A percentile compares a stretch with the other conserved stretches of the same genome.
Conservation (phyloP, 2,113 vertebrate genomes). For the Phoenicopterus ruber region DNA sequence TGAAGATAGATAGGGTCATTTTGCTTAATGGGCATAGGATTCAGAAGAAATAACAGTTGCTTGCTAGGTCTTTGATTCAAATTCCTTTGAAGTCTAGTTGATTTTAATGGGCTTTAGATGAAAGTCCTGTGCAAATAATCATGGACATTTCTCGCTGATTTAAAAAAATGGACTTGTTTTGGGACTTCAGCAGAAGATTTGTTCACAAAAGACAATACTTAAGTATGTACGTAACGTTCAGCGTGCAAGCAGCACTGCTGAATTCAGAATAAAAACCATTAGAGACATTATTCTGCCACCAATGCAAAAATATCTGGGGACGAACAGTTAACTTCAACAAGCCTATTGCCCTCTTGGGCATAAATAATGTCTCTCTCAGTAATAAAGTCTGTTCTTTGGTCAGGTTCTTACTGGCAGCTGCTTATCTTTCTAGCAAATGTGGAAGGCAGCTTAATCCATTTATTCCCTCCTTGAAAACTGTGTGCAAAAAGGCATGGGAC, state of each 20-base stretch:
- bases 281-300: neutral
- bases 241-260: neutral
- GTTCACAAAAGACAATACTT: neutral
- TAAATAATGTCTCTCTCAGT: neutral
- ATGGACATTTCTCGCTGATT: neutral
- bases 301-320: neutral
- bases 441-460: constrained; percentile 18
- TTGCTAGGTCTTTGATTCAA: constrained; percentile 7
- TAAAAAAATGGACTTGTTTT: neutral
- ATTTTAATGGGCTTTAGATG: constrained; percentile 2
- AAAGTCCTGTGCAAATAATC: neutral
- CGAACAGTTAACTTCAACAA: neutral
- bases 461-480: constrained; percentile 11
- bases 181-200: neutral
- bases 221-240: neutral
- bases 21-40: neutral
- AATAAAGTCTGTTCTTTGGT: constrained; percentile 17
- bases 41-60: neutral
- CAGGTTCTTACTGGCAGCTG: constrained; percentile 28
- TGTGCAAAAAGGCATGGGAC: neutral
- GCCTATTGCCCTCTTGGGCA: neutral
- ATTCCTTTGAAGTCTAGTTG: constrained; percentile 25
- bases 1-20: neutral
- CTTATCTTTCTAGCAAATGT: constrained; percentile 30
- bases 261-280: neutral